Percentiles rank a stretch among this genome's conserved stretches.
Evolutionary conservation across 2,888 invertebrate species (phyloP).

Genomic region (Mactromeris polynyma): DNA sequence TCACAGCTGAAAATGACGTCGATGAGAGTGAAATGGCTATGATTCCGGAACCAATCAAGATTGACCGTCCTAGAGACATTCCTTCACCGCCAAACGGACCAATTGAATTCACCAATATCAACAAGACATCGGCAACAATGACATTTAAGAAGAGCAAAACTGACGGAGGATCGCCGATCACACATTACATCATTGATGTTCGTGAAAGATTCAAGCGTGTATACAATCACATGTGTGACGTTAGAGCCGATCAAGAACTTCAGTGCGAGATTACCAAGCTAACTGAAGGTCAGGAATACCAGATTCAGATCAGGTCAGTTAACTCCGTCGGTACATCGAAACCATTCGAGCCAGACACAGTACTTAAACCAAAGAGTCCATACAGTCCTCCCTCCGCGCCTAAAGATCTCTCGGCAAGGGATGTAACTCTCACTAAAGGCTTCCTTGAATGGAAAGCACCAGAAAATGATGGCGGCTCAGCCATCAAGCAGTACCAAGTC

Average conservation of each 20-base stretch:
- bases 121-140: conserved; percentile 74
- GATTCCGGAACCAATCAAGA: conserved; percentile 76
- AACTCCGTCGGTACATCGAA: conserved; percentile 95
- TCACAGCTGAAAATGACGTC: conserved; percentile 86
- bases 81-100: conserved; percentile 82
- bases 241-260: conserved; percentile 65
- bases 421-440: conserved; percentile 77
- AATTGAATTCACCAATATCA: conserved; percentile 77
- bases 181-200: conserved; percentile 93
- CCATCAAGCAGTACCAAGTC: conserved; percentile 82
- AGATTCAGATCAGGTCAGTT: conserved; percentile 94
- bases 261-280: conserved; percentile 88
- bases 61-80: conserved; percentile 80
- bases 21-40: conserved; percentile 80
- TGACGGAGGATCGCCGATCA: conserved; percentile 94
- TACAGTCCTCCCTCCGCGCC: conserved; percentile 82
- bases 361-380: conserved; percentile 83
- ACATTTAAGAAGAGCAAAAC: conserved; percentile 86
- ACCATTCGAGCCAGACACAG: conserved; percentile 87
- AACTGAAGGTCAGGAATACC: conserved; percentile 93
- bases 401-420: conserved; percentile 74
- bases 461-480: conserved; percentile 84
- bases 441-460: conserved; percentile 87
- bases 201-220: conserved; percentile 89
- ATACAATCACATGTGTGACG: conserved; percentile 77